Evolutionary conservation across 2,113 vertebrate species (phyloP), one percentile per base, ranked within the genome.

Genomic region (Xiphophorus hellerii): DNA sequence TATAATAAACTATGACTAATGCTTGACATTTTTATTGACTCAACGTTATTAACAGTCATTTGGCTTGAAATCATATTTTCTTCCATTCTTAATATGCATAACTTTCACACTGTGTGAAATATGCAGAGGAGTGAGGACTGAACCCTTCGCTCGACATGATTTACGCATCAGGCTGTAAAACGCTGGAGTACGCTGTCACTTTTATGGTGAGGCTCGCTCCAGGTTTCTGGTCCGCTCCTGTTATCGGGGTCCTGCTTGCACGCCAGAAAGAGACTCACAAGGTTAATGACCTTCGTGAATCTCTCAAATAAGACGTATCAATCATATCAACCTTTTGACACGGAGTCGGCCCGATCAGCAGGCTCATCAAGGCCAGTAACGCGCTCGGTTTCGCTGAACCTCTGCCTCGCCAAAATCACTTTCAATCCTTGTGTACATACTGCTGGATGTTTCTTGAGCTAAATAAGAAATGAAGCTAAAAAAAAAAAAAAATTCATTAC

Each of bases 231-330:
- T 68, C 64, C 1, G 17, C 51, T 54, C 31, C 76, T 71, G 74
- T 76, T 80, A 88, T 83, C 83, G 66, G 44, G 54, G 20, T 72
- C 37, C 9, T 9, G 39, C 71, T 6, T 25, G 33, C 60, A 28
- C 44, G 28, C 80, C 71, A 66, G 33, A 75, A 78, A 54, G 61
- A 70, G 51, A 60, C 71, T 69, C 2, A 22, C 69, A 77, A 87
- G 89, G 88, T 87, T 74, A 79, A 72, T 22, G 68, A 66, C 80
- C 82, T 85, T 84, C 35, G 78, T 88, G 75, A 91, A 88, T 80
- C 87, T 68, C 67, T 69, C 72, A 87, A 83, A 81, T 70, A 74
- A 74, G 63, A 81, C 62, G 69, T 78, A 87, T 88, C 81, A 84
- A 72, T 86, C 82, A 85, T 35, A 35, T 77, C 29, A 70, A 60